Conservation (phyloP, 2,113 vertebrate genomes). For the Anoplopoma fimbria region DNA sequence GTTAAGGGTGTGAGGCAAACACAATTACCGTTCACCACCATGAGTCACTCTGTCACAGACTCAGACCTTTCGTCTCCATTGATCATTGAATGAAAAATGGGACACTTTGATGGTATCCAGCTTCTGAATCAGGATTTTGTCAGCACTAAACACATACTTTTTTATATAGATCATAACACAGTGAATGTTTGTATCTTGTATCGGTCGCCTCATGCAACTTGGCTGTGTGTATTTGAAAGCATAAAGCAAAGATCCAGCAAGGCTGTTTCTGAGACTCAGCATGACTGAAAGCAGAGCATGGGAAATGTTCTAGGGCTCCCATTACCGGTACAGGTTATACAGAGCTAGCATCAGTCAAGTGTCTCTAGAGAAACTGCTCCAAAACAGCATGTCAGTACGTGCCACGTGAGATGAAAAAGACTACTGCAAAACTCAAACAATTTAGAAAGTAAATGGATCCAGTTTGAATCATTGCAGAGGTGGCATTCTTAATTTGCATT, state of each 20-base stretch:
- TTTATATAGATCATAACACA: not conserved
- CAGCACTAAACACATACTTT: not conserved
- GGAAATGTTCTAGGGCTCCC: slow-evolving; percentile 16
- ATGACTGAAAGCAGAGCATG: slow-evolving; percentile 18
- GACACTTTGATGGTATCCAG: not conserved
- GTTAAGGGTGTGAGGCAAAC: slow-evolving; percentile 53
- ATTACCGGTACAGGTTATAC: slow-evolving; percentile 28
- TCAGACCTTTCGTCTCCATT: slow-evolving; percentile 35
- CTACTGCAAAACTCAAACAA: not conserved
- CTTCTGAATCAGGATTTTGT: slow-evolving; percentile 7
- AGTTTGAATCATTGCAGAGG: slow-evolving; percentile 1
- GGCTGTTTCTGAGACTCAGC: slow-evolving; percentile 26
- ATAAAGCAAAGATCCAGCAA: slow-evolving; percentile 15
- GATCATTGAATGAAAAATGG: slow-evolving; percentile 19
- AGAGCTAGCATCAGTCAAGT: slow-evolving; percentile 22
- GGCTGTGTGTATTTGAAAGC: slow-evolving; percentile 21
- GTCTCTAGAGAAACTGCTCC: slow-evolving; percentile 30
- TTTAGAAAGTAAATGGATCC: slow-evolving; percentile 3
- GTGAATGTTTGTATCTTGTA: not conserved
- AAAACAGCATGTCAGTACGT: not conserved
- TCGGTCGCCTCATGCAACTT: slow-evolving; percentile 4
- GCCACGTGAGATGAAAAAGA: slow-evolving; percentile 9
- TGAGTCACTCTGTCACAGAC: slow-evolving; percentile 42
- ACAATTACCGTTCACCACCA: slow-evolving; percentile 32
- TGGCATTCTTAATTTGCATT: not conserved